These are phyloP conservation scores for Squalus acanthias DNA, from an alignment of 2,797 vertebrate species.

Conservation along the genomic window DNA sequence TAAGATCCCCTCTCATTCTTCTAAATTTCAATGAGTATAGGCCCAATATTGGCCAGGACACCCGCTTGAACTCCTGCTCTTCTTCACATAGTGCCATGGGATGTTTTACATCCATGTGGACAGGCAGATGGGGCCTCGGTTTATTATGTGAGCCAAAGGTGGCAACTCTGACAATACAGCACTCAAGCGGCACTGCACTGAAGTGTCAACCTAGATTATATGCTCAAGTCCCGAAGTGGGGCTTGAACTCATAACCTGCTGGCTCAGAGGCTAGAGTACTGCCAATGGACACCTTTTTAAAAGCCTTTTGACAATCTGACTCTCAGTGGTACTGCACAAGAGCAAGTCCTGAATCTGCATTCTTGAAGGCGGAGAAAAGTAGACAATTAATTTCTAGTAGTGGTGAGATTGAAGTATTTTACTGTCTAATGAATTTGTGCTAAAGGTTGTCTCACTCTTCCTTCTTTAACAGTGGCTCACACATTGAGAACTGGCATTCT, in stretches of 20 bases:
- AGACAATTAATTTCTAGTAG: no score
- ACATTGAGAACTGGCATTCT: constrained; percentile 99
- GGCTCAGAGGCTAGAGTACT: not conserved
- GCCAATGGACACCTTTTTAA: not conserved
- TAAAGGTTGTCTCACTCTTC: not conserved
- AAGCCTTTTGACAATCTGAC: not conserved
- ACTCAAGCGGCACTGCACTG: no score
- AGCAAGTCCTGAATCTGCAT: not conserved
- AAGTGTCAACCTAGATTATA: not conserved
- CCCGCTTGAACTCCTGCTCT: not conserved
- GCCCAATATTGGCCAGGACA: not conserved
- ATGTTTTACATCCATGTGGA: not conserved
- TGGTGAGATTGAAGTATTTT: not conserved
- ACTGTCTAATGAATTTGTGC: not conserved
- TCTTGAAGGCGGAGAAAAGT: not conserved
- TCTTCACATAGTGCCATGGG: not conserved
- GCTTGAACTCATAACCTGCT: not conserved
- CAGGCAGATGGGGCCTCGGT: not conserved
- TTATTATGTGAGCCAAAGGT: not conserved
- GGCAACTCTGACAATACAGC: not conserved
- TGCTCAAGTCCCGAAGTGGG: no score
- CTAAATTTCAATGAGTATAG: no score
- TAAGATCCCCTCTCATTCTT: no score
- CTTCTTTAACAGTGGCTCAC: constrained; percentile 80
- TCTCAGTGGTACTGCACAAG: not conserved